A percentile compares a stretch with the other conserved stretches of the same genome.
These are phyloP conservation scores for Tenthredo livida DNA, from an alignment of 2,888 invertebrate genomes.

Conservation along the genomic window DNA sequence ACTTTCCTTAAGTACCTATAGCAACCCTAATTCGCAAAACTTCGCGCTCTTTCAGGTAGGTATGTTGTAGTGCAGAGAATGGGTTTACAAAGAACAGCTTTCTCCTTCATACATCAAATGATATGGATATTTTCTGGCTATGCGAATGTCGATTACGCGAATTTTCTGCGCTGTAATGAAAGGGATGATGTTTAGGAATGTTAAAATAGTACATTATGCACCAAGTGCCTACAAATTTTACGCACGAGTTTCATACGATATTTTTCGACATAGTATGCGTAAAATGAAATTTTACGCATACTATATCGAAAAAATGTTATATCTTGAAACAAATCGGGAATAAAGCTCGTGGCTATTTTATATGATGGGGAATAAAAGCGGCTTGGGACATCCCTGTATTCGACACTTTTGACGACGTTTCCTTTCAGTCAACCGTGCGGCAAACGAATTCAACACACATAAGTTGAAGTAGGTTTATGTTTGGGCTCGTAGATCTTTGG, in stretches of 20 bases:
- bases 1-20: conserved; percentile 12
- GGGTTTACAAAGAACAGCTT: neutral
- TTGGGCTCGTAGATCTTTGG: conserved; percentile 36
- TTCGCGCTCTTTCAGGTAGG: conserved; percentile 7
- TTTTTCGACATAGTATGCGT: too few relatives aligned
- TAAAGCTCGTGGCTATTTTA: conserved; percentile 14
- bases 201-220: too few relatives aligned
- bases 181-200: too few relatives aligned
- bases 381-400: neutral
- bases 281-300: too few relatives aligned
- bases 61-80: neutral
- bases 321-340: neutral
- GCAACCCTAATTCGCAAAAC: conserved; percentile 53
- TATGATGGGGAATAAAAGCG: neutral
- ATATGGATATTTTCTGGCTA: too few relatives aligned
- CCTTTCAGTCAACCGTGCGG: conserved; percentile 26
- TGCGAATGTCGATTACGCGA: too few relatives aligned
- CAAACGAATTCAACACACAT: conserved; percentile 29
- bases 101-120: neutral
- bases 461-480: conserved; percentile 44
- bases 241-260: too few relatives aligned
- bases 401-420: conserved; percentile 45
- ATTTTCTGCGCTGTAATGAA: too few relatives aligned
- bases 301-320: neutral
- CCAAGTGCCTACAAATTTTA: too few relatives aligned